Evolutionary conservation across 2,113 vertebrate species (phyloP).

Genomic region (Epinephelus lanceolatus): DNA sequence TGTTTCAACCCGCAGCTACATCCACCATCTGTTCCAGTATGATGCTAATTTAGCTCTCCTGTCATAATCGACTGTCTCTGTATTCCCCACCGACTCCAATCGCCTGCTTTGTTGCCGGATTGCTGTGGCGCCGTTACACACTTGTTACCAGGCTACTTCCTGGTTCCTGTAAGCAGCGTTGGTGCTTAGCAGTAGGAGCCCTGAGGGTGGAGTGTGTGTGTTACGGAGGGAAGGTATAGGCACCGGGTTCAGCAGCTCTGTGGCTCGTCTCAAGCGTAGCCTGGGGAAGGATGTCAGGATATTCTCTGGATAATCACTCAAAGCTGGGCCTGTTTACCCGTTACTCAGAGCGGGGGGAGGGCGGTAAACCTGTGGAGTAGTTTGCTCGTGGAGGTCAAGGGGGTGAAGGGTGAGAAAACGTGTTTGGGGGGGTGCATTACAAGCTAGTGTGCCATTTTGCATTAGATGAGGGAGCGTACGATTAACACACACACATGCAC

Average conservation of each 20-base stretch:
- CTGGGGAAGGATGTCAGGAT: slow-evolving; percentile 68
- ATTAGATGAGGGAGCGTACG: neutral
- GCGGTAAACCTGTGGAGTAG: slow-evolving; percentile 48
- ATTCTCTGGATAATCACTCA: slow-evolving; percentile 75
- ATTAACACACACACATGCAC: neutral
- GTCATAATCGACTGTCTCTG: slow-evolving; percentile 65
- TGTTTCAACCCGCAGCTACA: slow-evolving; percentile 79
- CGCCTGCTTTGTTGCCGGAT: slow-evolving; percentile 26
- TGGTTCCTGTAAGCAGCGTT: slow-evolving; percentile 42
- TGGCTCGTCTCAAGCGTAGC: slow-evolving; percentile 52
- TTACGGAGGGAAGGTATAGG: slow-evolving; percentile 28
- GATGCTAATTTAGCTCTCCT: slow-evolving; percentile 76
- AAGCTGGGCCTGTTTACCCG: slow-evolving; percentile 60
- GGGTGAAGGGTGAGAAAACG: slow-evolving; percentile 56
- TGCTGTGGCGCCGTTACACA: slow-evolving; percentile 21
- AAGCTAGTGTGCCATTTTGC: neutral
- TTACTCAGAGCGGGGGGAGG: slow-evolving; percentile 31
- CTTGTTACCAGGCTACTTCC: slow-evolving; percentile 55
- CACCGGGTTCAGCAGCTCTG: slow-evolving; percentile 35
- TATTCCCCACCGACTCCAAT: slow-evolving; percentile 61
- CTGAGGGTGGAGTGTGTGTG: slow-evolving; percentile 35
- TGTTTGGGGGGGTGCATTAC: neutral
- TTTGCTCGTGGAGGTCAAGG: slow-evolving; percentile 59
- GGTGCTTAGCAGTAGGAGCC: slow-evolving; percentile 56
- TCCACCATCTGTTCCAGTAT: slow-evolving; percentile 74